Percentiles rank a stretch among this genome's conserved stretches.
Evolutionary conservation across 37 sponge, comb jelly and placozoan species (phyloP).

Genomic region (Cliona cf. orientalis): DNA sequence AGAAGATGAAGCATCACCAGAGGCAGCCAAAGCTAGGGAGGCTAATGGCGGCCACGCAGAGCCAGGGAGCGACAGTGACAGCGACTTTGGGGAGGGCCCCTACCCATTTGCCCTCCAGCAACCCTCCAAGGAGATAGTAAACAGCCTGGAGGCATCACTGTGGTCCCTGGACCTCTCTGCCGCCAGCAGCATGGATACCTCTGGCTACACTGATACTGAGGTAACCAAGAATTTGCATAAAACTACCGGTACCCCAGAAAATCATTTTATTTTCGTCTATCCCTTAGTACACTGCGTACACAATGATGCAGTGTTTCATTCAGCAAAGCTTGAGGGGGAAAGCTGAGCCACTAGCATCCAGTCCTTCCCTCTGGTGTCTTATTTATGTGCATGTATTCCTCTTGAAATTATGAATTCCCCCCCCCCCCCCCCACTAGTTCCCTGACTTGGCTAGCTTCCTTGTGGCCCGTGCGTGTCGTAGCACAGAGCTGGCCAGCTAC

Average conservation of each 20-base stretch:
- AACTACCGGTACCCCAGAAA: too few species aligned
- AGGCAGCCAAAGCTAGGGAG: slow-evolving; percentile 1
- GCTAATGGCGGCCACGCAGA: slow-evolving; percentile 1
- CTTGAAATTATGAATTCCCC: not conserved
- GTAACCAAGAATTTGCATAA: slow-evolving; percentile 24
- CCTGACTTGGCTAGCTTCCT: slow-evolving; percentile 65
- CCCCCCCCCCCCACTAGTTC: slow-evolving; percentile 25
- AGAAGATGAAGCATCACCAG: slow-evolving; percentile 1
- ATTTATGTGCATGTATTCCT: not conserved
- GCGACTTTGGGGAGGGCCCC: slow-evolving; percentile 27
- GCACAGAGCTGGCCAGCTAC: slow-evolving; percentile 79
- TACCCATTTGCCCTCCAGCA: not conserved
- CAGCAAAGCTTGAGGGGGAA: too few species aligned
- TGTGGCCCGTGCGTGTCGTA: slow-evolving; percentile 71
- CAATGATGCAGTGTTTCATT: too few species aligned
- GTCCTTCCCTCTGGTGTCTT: not conserved
- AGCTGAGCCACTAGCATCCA: too few species aligned
- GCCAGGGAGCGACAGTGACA: slow-evolving; percentile 49
- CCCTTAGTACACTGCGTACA: too few species aligned
- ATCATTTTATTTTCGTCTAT: too few species aligned
- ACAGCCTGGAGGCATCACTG: slow-evolving; percentile 55
- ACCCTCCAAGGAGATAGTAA: too few species aligned
- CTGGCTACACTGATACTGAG: slow-evolving; percentile 36
- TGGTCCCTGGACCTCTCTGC: slow-evolving; percentile 63
- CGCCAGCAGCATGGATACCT: slow-evolving; percentile 32